phyloP scores from a whole-genome alignment of 2,888 invertebrate genomes.

The Xylota segnis region DNA sequence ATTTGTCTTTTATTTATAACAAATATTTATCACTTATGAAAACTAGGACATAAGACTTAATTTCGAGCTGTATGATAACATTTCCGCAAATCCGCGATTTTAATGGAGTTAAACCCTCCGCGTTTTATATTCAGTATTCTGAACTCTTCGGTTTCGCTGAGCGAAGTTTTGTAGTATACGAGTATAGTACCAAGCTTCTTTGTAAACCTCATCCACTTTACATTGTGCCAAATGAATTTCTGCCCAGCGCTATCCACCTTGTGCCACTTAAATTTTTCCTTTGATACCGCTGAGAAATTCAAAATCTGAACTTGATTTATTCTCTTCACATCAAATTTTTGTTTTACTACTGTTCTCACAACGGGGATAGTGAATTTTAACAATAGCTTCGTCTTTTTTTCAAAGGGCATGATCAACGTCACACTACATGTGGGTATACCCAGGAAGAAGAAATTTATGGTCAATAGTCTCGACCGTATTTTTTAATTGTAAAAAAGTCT shows the following conservation, averaged over 20 bases:
- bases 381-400: conserved; percentile 10
- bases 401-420: not conserved
- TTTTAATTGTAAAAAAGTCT: too few species aligned
- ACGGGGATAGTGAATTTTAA: too few species aligned
- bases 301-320: too few species aligned
- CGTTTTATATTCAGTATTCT: not conserved
- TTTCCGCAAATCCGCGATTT: not conserved
- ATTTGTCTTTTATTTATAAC: too few species aligned
- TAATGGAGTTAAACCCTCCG: conserved; percentile 3
- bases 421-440: conserved; percentile 19
- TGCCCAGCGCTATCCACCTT: conserved; percentile 1
- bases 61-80: conserved; percentile 13
- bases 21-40: too few species aligned
- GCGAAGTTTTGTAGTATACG: too few species aligned
- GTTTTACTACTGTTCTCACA: conserved; percentile 7
- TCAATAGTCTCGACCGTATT: too few species aligned
- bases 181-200: too few species aligned
- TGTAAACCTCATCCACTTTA: too few species aligned
- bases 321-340: conserved; percentile 22
- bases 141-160: conserved; percentile 10
- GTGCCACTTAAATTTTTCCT: conserved; percentile 27
- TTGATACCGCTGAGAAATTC: not conserved
- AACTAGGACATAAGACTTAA: not conserved
- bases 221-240: conserved; percentile 19
- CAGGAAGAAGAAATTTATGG: conserved; percentile 17